Evolutionary conservation across 2,113 vertebrate species (phyloP).

Genomic region (Merops nubicus): DNA sequence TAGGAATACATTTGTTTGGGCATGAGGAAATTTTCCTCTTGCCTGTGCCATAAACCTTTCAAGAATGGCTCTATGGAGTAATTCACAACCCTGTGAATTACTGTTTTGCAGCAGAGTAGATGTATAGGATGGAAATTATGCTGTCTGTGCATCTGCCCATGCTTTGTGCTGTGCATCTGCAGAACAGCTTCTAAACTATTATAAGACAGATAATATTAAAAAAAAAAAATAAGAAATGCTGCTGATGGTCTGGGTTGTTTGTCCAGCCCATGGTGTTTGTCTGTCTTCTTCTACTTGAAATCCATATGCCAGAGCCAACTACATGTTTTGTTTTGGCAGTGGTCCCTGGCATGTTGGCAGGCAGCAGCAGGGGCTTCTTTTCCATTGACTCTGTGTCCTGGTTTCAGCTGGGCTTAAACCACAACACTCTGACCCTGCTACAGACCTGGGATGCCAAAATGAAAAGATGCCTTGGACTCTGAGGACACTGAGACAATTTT

Average conservation of each 20-base stretch:
- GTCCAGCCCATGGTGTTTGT: background rate
- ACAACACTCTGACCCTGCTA: background rate
- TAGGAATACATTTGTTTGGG: slow-evolving; percentile 37
- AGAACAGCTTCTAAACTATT: background rate
- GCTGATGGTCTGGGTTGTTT: background rate
- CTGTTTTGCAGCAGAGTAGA: background rate
- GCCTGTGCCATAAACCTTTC: slow-evolving; percentile 18
- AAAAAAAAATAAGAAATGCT: background rate
- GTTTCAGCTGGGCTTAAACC: background rate
- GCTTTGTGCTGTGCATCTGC: background rate
- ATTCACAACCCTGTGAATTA: background rate
- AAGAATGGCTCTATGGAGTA: background rate
- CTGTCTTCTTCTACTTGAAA: background rate
- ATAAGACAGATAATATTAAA: background rate
- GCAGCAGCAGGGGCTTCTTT: background rate
- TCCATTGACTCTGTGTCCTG: background rate
- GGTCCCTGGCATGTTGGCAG: background rate
- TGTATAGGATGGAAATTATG: background rate
- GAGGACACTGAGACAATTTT: background rate
- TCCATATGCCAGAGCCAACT: background rate
- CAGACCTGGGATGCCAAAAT: background rate
- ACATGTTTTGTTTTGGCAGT: background rate
- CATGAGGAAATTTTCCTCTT: slow-evolving; percentile 17
- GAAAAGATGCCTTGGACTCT: background rate
- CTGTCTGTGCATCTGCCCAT: background rate